phyloP scores from a whole-genome alignment of 2,113 vertebrate species.

The Caloenas nicobarica region DNA sequence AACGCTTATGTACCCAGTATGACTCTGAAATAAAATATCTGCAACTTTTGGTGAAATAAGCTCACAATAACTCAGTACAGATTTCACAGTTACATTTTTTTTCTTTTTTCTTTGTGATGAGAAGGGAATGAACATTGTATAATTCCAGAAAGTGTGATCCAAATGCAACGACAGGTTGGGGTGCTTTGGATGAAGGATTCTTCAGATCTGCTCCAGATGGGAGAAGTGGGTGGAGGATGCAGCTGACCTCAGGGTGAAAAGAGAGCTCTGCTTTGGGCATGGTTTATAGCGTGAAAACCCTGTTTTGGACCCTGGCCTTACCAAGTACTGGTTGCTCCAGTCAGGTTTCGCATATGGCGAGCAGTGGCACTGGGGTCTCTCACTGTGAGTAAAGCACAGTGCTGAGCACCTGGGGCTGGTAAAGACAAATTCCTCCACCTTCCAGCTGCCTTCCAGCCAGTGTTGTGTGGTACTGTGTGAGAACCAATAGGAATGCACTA shows the following conservation, averaged over 20 bases:
- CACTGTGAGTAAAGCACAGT: neutral
- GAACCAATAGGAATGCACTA: neutral
- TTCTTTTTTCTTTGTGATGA: rapidly evolving
- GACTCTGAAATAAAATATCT: neutral
- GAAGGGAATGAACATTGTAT: neutral
- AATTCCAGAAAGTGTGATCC: neutral
- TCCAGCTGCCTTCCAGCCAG: neutral
- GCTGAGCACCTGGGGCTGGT: neutral
- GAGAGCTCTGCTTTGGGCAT: neutral
- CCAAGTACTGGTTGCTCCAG: neutral
- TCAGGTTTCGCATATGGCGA: neutral
- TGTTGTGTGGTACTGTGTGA: neutral
- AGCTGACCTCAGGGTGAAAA: neutral
- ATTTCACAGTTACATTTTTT: neutral
- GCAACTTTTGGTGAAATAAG: neutral
- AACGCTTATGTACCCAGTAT: rapidly evolving
- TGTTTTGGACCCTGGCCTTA: neutral
- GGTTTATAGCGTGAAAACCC: neutral
- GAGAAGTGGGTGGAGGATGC: neutral
- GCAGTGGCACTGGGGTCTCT: neutral
- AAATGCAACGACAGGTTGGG: neutral
- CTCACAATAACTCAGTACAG: neutral
- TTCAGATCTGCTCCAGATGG: neutral
- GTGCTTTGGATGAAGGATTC: neutral
- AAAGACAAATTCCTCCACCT: neutral